Percentiles rank a stretch among this genome's conserved stretches.
Evolutionary conservation across 1,140 invertebrate genomes (phyloP).

Genomic region (Trichoplusia ni): DNA sequence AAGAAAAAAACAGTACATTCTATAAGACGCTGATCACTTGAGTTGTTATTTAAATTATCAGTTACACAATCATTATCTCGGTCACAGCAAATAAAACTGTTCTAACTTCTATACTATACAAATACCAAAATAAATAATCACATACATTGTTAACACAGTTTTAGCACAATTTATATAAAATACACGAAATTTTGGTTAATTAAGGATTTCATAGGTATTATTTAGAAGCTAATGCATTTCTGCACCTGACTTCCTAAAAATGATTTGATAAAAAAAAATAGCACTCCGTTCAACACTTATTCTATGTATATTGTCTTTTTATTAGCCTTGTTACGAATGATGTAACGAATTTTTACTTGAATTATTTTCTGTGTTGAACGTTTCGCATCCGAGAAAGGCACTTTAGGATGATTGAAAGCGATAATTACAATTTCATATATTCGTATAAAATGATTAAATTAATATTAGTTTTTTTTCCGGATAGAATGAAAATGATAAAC

Average conservation of each 20-base stretch:
- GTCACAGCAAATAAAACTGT: slow-evolving; percentile 3
- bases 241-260: too few species aligned
- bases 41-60: slow-evolving; percentile 20
- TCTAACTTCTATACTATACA: slow-evolving; percentile 12
- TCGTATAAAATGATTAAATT: background rate
- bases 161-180: slow-evolving; percentile 16
- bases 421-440: background rate
- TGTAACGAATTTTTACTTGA: background rate
- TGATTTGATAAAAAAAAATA: too few species aligned
- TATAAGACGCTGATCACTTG: slow-evolving; percentile 23
- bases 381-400: background rate
- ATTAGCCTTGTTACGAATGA: too few species aligned
- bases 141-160: slow-evolving; percentile 30
- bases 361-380: background rate
- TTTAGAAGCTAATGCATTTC: too few species aligned
- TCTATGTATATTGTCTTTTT: too few species aligned
- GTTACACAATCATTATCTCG: slow-evolving; percentile 7
- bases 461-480: too few species aligned
- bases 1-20: background rate
- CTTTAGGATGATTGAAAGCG: background rate
- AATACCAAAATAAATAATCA: slow-evolving; percentile 21
- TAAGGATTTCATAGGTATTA: background rate
- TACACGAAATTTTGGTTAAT: slow-evolving; percentile 16
- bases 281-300: background rate
- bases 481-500: slow-evolving; percentile 5